These are phyloP conservation scores for Tineola bisselliella DNA, from an alignment of 2,888 invertebrate species.

Conservation along the genomic window DNA sequence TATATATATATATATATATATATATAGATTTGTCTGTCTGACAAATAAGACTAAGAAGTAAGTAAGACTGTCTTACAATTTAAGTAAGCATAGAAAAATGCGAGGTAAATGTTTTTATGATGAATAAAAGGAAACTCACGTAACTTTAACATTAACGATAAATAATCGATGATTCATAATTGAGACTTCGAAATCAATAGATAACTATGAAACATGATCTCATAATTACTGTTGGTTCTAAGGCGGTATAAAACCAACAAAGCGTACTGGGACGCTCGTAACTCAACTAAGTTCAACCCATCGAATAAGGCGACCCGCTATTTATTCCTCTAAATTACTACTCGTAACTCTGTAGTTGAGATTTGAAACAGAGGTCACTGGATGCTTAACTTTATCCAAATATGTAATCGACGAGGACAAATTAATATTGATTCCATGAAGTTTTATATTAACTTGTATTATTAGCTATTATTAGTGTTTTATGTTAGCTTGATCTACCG, in stretches of 20 bases:
- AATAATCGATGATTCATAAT: conserved; percentile 58
- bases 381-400: neutral
- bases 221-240: conserved; percentile 52
- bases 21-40: too few species aligned
- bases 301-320: conserved; percentile 53
- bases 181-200: conserved; percentile 59
- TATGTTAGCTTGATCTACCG: neutral
- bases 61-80: too few species aligned
- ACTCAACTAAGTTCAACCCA: conserved; percentile 38
- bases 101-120: neutral
- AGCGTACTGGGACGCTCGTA: conserved; percentile 48
- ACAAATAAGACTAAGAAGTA: too few species aligned
- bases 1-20: too few species aligned
- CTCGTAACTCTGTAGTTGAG: conserved; percentile 40
- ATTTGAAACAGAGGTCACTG: conserved; percentile 60
- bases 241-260: conserved; percentile 52
- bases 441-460: neutral
- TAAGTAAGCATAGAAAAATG: too few species aligned
- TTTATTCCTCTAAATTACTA: conserved; percentile 54
- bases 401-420: neutral
- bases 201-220: conserved; percentile 60
- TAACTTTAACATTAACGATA: conserved; percentile 38
- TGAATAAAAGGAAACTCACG: conserved; percentile 25
- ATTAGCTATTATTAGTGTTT: neutral
- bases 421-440: conserved; percentile 1